Base-by-base conservation (phyloP, 2,888 invertebrate species). In the Hyles lineata region DNA sequence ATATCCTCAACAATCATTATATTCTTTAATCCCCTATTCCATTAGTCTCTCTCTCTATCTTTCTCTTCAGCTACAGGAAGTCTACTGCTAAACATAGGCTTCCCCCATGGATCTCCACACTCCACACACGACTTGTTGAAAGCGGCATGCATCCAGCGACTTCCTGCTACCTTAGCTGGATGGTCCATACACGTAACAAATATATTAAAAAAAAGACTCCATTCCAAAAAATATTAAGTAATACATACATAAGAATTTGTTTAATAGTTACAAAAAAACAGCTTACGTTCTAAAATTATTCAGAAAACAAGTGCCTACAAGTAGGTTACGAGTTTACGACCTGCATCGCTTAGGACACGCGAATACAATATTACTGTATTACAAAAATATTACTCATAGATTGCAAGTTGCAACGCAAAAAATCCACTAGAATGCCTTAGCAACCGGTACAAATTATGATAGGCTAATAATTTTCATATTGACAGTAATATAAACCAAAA, bases 241-340 rank as follows among this genome's bases (percentile, higher is more conserved):
- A 55, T 55, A 55, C 0, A 19, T 19, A 55, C 0, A 19, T 19
- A 55, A 29, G n/a, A 62, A 32, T 17, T 19, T 61, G 2, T n/a
- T 29, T 11, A 29, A 62, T 32, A 29, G 29, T 32, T 32, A 1
- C 0, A 32, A 19, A 32, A 62, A 32, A 19, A 17, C 61, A 62
- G n/a, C 61, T 25, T 62, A 29, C 29, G 32, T n/a, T 32, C 7
- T 21, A 15, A 63, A 21, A 21, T 21, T 67, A 23, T 21, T 21
- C 63, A 11, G 43, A 21, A 67, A 67, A 67, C 63, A 67, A 43
- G 63, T 67, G 63, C 43, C 21, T 35, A 62, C 61, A 67, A 67
- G 63, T 67, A 67, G 63, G 63, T 67, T 67, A 67, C 43, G 63
- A 67, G 63, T 35, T 67, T 67, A 50, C 43, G 63, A 67, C 63